phyloP scores from a whole-genome alignment of 2,113 vertebrate species.

The Butastur rufipennis region DNA sequence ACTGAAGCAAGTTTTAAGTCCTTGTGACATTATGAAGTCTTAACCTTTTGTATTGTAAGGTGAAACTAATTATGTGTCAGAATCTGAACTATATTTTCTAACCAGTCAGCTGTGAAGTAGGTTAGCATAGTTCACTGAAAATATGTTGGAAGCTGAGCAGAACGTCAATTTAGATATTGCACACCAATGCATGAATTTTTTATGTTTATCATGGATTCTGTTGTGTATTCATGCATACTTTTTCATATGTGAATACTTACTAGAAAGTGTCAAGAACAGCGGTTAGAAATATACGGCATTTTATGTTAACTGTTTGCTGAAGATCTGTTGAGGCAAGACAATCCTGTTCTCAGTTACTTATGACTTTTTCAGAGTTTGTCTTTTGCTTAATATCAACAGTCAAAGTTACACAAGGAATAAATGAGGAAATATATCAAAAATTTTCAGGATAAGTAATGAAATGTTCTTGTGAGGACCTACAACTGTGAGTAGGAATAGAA shows the following conservation, averaged over 20 bases:
- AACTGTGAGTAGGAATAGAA: background rate
- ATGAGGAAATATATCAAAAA: background rate
- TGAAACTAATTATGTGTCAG: slow-evolving; percentile 31
- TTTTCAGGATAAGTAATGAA: background rate
- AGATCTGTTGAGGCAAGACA: background rate
- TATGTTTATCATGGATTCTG: background rate
- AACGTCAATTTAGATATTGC: background rate
- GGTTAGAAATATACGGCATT: background rate
- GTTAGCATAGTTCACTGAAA: slow-evolving; percentile 15
- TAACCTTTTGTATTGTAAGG: background rate
- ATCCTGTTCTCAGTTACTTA: background rate
- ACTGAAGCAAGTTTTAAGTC: background rate
- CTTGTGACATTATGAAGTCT: background rate
- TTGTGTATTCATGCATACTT: background rate
- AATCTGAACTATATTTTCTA: background rate
- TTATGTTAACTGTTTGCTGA: background rate
- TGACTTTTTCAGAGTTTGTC: background rate
- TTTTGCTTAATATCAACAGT: background rate
- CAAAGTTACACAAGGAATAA: background rate
- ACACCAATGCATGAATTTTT: background rate
- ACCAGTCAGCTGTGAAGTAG: slow-evolving; percentile 13
- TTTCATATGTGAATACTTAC: background rate
- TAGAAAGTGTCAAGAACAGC: background rate
- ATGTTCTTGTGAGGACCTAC: background rate
- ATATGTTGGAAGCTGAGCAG: background rate